Evolutionary conservation across 2,797 vertebrate genomes (phyloP), one percentile per base, ranked within the genome.

Genomic region (Glyptemys insculpta): DNA sequence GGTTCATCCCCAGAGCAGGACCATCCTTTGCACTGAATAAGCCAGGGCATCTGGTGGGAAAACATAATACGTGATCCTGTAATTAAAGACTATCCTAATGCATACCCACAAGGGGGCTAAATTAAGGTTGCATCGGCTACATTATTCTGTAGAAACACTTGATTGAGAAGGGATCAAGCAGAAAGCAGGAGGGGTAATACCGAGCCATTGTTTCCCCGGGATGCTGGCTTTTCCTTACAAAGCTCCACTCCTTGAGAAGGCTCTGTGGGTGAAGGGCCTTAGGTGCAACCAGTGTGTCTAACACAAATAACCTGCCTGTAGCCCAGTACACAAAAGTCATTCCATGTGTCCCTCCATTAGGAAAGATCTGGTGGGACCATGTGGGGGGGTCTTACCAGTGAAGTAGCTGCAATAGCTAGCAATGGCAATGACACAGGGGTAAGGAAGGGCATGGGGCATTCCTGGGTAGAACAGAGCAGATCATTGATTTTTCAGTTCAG

Each of bases 21-120:
- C 10, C 80, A 54, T 37, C 9, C 18, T 21, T 19, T 23, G n/a
- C 65, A 68, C n/a, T 68, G 9, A 68, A 37, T 37, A 19, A 37
- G 65, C 5, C n/a, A 37, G 65, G 34, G 34, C 65, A 68, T 68
- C 34, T 18, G 5, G n/a, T 18, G n/a, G 65, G 18, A 37, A 68
- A 37, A n/a, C 8, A 21, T 19, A 19, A 37, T 37, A 37, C 5
- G 50, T 52, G 62, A 18, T 16, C 0, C 0, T 52, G 4, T 2
- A 5, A 88, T 41, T 49, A 80, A 10, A 0, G 0, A 52, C 44
- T 79, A 65, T 3, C 2, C 0, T 76, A 72, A 65, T 1, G 14
- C 0, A 0, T 16, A 57, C 86, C 54, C 15, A 27, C 50, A 59
- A 68, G 18, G n/a, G 47, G 23, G 53, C 1, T 12, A 23, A 53